phyloP scores from a whole-genome alignment of 2,113 vertebrate species.

The Sebastes schlegelii region DNA sequence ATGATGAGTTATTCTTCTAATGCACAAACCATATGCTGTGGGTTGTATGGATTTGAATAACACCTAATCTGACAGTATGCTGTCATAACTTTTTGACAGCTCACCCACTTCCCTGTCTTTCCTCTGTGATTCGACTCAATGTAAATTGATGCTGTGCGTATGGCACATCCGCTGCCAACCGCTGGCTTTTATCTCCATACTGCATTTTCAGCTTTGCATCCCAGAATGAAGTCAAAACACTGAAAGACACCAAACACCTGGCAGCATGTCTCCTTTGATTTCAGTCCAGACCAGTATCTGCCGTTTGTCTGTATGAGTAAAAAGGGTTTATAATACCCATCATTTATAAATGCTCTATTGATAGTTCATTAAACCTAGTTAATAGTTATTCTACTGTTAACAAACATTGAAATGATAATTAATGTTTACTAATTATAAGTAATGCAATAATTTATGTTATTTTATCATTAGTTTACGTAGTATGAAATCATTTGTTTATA shows the following conservation, averaged over 20 bases:
- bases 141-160: neutral
- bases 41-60: slow-evolving; percentile 22
- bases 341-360: too few species aligned
- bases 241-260: slow-evolving; percentile 8
- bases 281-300: too few species aligned
- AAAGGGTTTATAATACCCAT: neutral
- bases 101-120: slow-evolving; percentile 15
- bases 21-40: slow-evolving; percentile 12
- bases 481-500: too few species aligned
- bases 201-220: neutral
- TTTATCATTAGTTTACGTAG: too few species aligned
- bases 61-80: slow-evolving; percentile 19
- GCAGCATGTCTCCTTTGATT: neutral
- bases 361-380: too few species aligned
- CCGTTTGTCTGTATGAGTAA: neutral
- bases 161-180: neutral
- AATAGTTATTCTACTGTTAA: too few species aligned
- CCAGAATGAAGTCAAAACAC: neutral
- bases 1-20: neutral
- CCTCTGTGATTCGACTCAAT: slow-evolving; percentile 7
- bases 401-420: too few species aligned
- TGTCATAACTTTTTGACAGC: slow-evolving; percentile 21
- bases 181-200: neutral
- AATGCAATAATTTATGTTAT: too few species aligned
- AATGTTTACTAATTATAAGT: too few species aligned